Conservation (phyloP, 2,797 vertebrate species). For the Gymnothorax reevesii region DNA sequence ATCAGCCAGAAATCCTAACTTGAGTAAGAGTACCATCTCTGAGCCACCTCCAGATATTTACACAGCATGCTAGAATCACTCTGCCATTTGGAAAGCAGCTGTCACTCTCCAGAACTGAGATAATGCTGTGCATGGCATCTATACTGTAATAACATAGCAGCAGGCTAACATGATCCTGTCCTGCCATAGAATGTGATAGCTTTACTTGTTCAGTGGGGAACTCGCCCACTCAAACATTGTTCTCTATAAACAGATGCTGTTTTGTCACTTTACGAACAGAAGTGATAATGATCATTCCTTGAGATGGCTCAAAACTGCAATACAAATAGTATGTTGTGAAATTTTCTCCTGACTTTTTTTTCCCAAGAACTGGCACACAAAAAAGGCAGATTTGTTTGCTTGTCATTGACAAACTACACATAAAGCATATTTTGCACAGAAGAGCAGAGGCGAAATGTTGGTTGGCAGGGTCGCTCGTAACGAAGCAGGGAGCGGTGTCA, state of each 20-base stretch:
- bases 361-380: background rate
- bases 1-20: background rate
- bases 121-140: slow-evolving; percentile 33
- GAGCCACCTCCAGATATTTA: background rate
- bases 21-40: background rate
- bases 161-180: slow-evolving; percentile 27
- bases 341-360: slow-evolving; percentile 12
- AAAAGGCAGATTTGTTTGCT: slow-evolving; percentile 17
- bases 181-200: background rate
- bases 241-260: slow-evolving; percentile 17
- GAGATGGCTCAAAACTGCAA: background rate
- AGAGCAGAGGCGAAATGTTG: background rate
- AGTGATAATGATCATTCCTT: background rate
- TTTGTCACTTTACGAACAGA: slow-evolving; percentile 19
- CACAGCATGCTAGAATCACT: background rate
- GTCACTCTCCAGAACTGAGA: slow-evolving; percentile 23
- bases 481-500: background rate
- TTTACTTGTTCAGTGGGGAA: background rate
- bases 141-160: slow-evolving; percentile 36
- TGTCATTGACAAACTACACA: slow-evolving; percentile 11
- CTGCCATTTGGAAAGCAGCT: background rate
- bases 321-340: slow-evolving; percentile 15
- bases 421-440: background rate
- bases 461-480: background rate
- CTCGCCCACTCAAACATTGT: slow-evolving; percentile 7